Base-by-base conservation (phyloP, 2,888 invertebrate genomes). In the Hesperia comma region DNA sequence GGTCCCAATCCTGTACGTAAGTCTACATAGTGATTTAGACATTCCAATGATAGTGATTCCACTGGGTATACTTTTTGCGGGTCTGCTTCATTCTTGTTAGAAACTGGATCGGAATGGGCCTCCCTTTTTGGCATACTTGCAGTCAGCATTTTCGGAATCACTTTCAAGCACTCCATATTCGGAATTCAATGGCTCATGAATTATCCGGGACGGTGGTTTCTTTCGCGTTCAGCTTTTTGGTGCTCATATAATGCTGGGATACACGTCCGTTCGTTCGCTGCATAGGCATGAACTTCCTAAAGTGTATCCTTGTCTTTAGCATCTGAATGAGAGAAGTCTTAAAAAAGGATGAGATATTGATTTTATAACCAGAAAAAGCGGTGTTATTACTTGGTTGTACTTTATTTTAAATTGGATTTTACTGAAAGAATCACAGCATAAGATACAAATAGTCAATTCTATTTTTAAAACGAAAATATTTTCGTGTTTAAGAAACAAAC, bases 111-210 rank as follows among this genome's bases (percentile, higher is more conserved):
- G 79, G 72, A 75, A 75, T 69, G 71, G 74, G 76, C 76, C 67
- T 73, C 88, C 86, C 77, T 84, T 86, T 86, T 87, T 78, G 86
- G 84, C 63, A 61, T 63, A 71, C 70, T 75, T 77, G 73, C 74
- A 72, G 77, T 73, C 56, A 19, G 81, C 85, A 80, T 84, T 86
- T 90, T 86, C 79, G 84, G 88, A 86, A 87, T 90, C 89, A 88
- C 89, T 88, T 88, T 87, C 87, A 79, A 85, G 79, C 74, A 71
- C 61, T 70, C 92, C 91, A 77, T 90, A 85, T 87, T 83, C 73
- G 90, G 91, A 75, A 83, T 81, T 86, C 85, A 92, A 92, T 91
- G 84, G 81, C 86, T 90, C 90, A 91, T 92, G 91, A 89, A 91
- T 90, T 91, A 89, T 87, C 83, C 84, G 77, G 73, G 76, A 80